A percentile compares a stretch with the other conserved stretches of the same genome.
Conservation (phyloP, 2,888 invertebrate species). For the Drosophila putrida region DNA sequence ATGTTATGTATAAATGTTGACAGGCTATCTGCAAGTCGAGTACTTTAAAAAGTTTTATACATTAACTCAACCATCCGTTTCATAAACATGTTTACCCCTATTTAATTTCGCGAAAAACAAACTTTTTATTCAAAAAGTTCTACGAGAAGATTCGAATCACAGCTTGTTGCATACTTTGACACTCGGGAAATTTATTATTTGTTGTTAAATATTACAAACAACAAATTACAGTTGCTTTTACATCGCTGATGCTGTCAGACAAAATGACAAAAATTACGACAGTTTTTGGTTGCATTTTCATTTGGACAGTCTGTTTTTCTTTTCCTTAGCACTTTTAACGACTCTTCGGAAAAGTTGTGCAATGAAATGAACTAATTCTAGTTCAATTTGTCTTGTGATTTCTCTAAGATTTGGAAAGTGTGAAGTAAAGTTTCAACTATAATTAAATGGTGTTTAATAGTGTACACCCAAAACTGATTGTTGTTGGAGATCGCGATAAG, state of each 20-base stretch:
- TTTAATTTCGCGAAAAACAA: conserved; percentile 14
- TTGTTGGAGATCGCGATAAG: conserved; percentile 32
- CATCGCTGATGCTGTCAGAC: conserved; percentile 38
- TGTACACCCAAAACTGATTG: conserved; percentile 34
- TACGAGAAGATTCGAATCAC: conserved; percentile 6
- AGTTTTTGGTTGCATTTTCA: conserved; percentile 56
- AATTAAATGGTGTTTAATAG: conserved; percentile 49
- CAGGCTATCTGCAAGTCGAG: not conserved
- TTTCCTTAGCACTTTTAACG: conserved; percentile 21
- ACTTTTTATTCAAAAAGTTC: conserved; percentile 28
- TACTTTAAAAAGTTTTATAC: not conserved
- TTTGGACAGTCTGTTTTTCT: conserved; percentile 20
- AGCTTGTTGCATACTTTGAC: conserved; percentile 18
- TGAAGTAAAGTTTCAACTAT: conserved; percentile 15
- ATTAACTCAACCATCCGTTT: not conserved
- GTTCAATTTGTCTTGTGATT: conserved; percentile 2
- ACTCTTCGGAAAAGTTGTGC: conserved; percentile 53
- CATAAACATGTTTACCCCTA: not conserved
- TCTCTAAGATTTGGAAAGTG: not conserved
- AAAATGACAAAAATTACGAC: conserved; percentile 59
- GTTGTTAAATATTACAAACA: conserved; percentile 32
- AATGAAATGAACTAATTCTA: conserved; percentile 16
- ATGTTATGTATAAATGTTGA: not conserved
- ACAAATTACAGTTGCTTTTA: conserved; percentile 43
- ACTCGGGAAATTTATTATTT: conserved; percentile 39